Percentiles rank a stretch among this genome's conserved stretches.
Conservation (phyloP, 2,113 vertebrate genomes). For the Psilopsiagon aymara region DNA sequence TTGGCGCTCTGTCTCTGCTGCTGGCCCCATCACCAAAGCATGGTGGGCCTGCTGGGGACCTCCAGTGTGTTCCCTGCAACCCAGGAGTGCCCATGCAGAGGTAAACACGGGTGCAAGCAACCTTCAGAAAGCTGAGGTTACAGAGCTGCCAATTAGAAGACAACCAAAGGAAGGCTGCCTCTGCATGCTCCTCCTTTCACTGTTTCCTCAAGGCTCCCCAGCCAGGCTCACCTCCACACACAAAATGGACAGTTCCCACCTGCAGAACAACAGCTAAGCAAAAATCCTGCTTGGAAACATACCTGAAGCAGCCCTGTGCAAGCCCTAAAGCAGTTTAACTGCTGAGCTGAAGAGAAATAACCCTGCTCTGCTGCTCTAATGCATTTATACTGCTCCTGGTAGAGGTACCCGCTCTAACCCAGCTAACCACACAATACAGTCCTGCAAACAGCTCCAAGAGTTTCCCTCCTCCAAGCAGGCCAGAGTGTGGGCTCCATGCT, state of each 20-base stretch:
- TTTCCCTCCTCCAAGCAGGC: background rate
- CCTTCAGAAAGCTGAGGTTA: background rate
- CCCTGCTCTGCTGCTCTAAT: background rate
- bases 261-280: background rate
- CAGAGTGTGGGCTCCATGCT: accelerated
- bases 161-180: accelerated
- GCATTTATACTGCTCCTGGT: background rate
- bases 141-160: background rate
- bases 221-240: background rate
- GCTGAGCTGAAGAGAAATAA: background rate
- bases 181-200: background rate
- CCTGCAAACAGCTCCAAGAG: accelerated
- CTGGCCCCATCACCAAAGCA: background rate
- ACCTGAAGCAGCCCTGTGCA: background rate
- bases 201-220: background rate
- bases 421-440: background rate
- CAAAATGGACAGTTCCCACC: background rate
- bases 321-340: background rate
- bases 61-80: background rate
- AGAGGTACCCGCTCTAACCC: background rate
- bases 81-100: background rate
- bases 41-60: background rate
- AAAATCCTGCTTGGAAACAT: background rate
- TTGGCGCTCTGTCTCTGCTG: background rate
- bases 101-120: accelerated